phyloP scores from a whole-genome alignment of 2,888 invertebrate species.

The Noctua fimbriata region DNA sequence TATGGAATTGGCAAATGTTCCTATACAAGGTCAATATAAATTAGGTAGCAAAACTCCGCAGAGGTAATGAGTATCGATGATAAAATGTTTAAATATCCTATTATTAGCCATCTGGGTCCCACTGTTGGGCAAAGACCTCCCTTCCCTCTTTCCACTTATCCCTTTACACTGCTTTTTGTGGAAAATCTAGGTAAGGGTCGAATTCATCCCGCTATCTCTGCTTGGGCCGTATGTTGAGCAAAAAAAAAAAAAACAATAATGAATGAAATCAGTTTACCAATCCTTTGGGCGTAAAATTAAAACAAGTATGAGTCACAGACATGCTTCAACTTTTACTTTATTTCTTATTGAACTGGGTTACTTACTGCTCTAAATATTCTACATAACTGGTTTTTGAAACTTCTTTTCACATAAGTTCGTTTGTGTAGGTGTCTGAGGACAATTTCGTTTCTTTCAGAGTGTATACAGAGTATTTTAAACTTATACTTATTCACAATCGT shows the following conservation, averaged over 20 bases:
- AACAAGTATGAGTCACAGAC: background rate
- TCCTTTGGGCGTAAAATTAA: background rate
- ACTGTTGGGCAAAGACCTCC: background rate
- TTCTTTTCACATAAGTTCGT: background rate
- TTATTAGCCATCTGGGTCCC: background rate
- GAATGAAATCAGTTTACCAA: background rate
- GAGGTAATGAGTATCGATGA: background rate
- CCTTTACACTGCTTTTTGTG: background rate
- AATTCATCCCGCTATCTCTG: background rate
- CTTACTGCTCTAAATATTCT: background rate
- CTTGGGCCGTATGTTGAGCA: background rate
- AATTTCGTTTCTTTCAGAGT: no score
- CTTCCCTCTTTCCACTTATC: background rate
- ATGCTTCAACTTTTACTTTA: conserved; percentile 11
- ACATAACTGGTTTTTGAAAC: conserved; percentile 12
- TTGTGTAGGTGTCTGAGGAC: background rate
- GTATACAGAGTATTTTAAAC: background rate
- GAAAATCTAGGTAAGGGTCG: background rate
- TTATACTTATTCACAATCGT: no score
- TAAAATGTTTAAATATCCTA: background rate
- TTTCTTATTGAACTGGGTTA: conserved; percentile 9
- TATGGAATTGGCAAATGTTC: background rate
- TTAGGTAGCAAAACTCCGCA: background rate
- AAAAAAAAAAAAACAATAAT: background rate
- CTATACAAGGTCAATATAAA: background rate